A percentile compares a stretch with the other conserved stretches of the same genome.
phyloP scores from a whole-genome alignment of 2,113 vertebrate species.

The Strigops habroptila region DNA sequence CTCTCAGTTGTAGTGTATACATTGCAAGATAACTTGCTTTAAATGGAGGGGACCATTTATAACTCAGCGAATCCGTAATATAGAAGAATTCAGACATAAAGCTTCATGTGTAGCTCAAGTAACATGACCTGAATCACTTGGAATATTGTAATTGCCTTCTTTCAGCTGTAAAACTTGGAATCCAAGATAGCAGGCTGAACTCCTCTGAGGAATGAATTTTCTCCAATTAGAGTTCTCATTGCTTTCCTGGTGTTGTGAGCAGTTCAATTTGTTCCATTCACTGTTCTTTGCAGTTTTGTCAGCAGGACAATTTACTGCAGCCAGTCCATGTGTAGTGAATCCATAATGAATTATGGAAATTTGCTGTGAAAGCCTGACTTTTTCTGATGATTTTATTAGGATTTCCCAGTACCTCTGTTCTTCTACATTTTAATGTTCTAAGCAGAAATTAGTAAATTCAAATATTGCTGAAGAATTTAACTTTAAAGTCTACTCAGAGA shows the following conservation, averaged over 20 bases:
- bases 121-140: neutral
- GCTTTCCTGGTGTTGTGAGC: neutral
- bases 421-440: fast-evolving
- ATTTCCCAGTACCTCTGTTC: neutral
- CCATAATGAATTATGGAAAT: conserved; percentile 59
- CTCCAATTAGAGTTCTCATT: neutral
- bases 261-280: conserved; percentile 39
- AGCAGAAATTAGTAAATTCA: neutral
- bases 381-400: neutral
- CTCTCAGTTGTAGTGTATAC: neutral
- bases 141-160: neutral
- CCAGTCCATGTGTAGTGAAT: conserved; percentile 40
- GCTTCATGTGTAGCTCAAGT: neutral
- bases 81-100: neutral
- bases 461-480: neutral
- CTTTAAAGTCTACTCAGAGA: neutral
- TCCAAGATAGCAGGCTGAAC: neutral
- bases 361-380: conserved; percentile 31
- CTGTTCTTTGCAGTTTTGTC: conserved; percentile 37
- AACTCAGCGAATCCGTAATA: neutral
- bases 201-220: conserved; percentile 11
- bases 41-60: neutral
- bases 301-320: conserved; percentile 48
- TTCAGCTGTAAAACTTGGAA: neutral
- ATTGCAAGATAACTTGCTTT: neutral